A percentile compares a stretch with the other conserved stretches of the same genome.
Evolutionary conservation across 2,113 vertebrate species (phyloP).

Genomic region (Origma solitaria): DNA sequence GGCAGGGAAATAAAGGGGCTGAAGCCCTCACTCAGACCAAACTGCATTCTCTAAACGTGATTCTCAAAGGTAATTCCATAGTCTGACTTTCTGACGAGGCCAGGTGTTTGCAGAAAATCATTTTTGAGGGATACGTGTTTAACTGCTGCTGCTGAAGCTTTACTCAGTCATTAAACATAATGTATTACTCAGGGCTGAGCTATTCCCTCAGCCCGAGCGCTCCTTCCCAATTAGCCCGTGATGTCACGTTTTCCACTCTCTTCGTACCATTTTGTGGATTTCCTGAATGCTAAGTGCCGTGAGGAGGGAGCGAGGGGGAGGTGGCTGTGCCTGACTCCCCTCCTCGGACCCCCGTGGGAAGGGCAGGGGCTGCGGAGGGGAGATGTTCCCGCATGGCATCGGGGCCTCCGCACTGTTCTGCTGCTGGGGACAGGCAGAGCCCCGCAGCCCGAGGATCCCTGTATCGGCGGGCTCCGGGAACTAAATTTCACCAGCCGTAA

Average conservation of each 20-base stretch:
- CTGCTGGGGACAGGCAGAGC: background rate
- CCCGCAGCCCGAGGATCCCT: background rate
- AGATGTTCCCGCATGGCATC: background rate
- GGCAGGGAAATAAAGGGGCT: background rate
- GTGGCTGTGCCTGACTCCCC: background rate
- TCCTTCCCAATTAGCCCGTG: constrained; percentile 34
- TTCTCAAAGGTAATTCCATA: background rate
- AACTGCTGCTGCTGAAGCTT: background rate
- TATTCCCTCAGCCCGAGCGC: constrained; percentile 20
- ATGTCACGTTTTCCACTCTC: constrained; percentile 67
- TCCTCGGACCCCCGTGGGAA: background rate
- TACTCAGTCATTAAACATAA: background rate
- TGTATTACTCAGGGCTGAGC: constrained; percentile 19
- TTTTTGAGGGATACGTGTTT: background rate
- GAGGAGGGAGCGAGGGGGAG: background rate
- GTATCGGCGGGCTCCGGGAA: background rate
- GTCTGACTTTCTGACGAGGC: background rate
- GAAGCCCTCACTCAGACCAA: background rate
- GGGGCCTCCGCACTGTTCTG: background rate
- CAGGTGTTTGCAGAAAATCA: constrained; percentile 31
- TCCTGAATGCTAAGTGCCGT: constrained; percentile 50
- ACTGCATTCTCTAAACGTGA: background rate
- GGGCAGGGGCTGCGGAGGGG: background rate
- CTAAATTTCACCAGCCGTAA: background rate
- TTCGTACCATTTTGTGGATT: constrained; percentile 40